A percentile compares a stretch with the other conserved stretches of the same genome.
Conservation (phyloP, 2,888 invertebrate genomes). For the Saturnia japonica region DNA sequence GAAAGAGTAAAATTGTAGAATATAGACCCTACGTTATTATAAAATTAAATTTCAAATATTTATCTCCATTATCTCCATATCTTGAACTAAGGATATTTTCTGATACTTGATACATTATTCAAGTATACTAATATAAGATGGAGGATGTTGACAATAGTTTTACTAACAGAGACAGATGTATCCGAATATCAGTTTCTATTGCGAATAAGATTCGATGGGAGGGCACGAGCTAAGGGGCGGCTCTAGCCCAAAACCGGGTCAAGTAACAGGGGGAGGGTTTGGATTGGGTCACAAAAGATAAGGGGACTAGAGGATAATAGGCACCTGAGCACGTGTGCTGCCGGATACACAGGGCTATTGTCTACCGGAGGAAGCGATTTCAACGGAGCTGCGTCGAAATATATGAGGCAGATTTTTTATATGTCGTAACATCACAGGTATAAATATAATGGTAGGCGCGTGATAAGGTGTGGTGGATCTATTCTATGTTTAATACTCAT, state of each 20-base stretch:
- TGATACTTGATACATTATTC: slow-evolving; percentile 13
- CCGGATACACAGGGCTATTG: slow-evolving; percentile 78
- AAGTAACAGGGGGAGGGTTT: slow-evolving; percentile 72
- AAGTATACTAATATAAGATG: slow-evolving; percentile 21
- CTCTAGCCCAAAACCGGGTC: slow-evolving; percentile 65
- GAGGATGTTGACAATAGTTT: slow-evolving; percentile 58
- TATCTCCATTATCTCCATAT: neutral
- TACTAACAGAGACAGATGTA: slow-evolving; percentile 59
- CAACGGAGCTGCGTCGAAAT: slow-evolving; percentile 61
- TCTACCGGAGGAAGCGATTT: slow-evolving; percentile 78
- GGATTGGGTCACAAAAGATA: slow-evolving; percentile 60
- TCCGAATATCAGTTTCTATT: slow-evolving; percentile 53
- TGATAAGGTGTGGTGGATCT: slow-evolving; percentile 30
- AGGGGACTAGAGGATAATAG: slow-evolving; percentile 69
- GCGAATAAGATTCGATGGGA: slow-evolving; percentile 62
- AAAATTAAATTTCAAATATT: neutral
- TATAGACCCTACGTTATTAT: neutral
- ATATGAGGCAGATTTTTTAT: slow-evolving; percentile 68
- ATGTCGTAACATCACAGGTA: slow-evolving; percentile 41
- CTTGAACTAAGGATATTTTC: neutral
- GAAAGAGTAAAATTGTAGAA: neutral
- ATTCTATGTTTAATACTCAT: slow-evolving; percentile 15
- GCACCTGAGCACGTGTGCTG: slow-evolving; percentile 80
- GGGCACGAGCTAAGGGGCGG: slow-evolving; percentile 75
- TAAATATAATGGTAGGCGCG: slow-evolving; percentile 41